phyloP scores from a whole-genome alignment of 2,113 vertebrate genomes.

The Scomber colias region DNA sequence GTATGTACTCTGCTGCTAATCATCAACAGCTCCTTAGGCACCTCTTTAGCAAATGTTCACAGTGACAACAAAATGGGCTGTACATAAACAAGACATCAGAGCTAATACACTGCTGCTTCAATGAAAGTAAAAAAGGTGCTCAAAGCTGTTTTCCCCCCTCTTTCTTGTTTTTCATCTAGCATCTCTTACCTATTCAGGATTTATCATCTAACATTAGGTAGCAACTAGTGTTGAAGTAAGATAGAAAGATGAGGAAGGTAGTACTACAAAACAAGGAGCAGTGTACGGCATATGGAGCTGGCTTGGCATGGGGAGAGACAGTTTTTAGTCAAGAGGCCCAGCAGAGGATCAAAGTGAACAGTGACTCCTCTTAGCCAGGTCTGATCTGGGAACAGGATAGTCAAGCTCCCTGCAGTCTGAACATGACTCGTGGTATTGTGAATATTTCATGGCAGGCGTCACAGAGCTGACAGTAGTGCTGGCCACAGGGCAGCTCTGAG shows the following conservation, averaged over 20 bases:
- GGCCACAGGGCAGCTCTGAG: constrained; percentile 70
- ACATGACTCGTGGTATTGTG: constrained; percentile 70
- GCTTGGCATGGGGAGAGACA: constrained; percentile 46
- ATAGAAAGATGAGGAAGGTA: not conserved
- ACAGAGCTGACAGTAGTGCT: constrained; percentile 63
- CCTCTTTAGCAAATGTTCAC: constrained; percentile 53
- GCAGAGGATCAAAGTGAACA: constrained; percentile 73
- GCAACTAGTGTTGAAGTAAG: not conserved
- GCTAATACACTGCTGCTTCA: constrained; percentile 13
- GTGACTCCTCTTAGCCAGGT: constrained; percentile 63
- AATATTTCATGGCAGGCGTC: constrained; percentile 76
- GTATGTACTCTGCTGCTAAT: constrained; percentile 34
- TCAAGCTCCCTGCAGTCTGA: constrained; percentile 58
- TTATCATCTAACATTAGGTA: constrained; percentile 7
- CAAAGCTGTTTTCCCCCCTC: not conserved
- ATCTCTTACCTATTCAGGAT: not conserved
- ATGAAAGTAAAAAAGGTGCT: constrained; percentile 14
- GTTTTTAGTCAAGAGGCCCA: constrained; percentile 47
- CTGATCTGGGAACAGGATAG: constrained; percentile 65
- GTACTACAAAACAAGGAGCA: not conserved
- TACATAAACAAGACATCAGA: constrained; percentile 36
- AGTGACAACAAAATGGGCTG: constrained; percentile 21
- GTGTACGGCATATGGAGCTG: constrained; percentile 14
- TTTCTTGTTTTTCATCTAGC: not conserved
- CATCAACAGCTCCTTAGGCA: constrained; percentile 34